phyloP scores from a whole-genome alignment of 2,888 invertebrate genomes.

The Caenorhabditis doughertyi region DNA sequence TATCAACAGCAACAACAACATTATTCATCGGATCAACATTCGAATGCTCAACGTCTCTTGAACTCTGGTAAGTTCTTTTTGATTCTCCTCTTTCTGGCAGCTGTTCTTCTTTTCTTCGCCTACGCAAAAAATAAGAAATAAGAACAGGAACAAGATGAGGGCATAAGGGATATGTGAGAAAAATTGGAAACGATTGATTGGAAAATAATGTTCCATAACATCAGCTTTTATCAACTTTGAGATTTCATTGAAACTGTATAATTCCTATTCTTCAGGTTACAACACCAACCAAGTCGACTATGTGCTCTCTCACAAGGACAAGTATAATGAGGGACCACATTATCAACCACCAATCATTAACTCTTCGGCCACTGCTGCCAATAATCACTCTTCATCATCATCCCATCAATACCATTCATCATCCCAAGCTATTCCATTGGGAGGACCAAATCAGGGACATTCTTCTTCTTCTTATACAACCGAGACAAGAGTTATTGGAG shows the following conservation, averaged over 20 bases:
- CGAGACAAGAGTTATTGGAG: constrained; percentile 36
- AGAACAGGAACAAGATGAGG: constrained; percentile 16
- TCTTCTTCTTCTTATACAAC: constrained; percentile 34
- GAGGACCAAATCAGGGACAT: constrained; percentile 41
- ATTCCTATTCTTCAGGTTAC: constrained; percentile 59
- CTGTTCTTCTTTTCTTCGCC: constrained; percentile 44
- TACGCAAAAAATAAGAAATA: constrained; percentile 20
- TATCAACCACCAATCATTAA: constrained; percentile 66
- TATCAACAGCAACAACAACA: constrained; percentile 50
- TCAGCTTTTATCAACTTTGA: too few relatives aligned
- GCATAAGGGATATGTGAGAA: too few relatives aligned
- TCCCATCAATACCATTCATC: constrained; percentile 35
- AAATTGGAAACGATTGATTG: too few relatives aligned
- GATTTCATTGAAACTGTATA: too few relatives aligned
- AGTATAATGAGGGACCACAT: constrained; percentile 66
- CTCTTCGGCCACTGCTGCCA: constrained; percentile 37
- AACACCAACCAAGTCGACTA: constrained; percentile 74
- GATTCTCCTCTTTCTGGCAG: constrained; percentile 8
- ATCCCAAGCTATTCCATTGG: constrained; percentile 48
- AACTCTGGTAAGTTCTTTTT: constrained; percentile 60
- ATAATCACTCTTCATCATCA: constrained; percentile 42
- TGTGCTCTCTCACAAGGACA: constrained; percentile 63
- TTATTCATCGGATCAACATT: constrained; percentile 37
- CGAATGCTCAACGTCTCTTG: constrained; percentile 65
- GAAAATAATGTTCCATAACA: too few relatives aligned